Evolutionary conservation across 2,113 vertebrate species (phyloP), one percentile per base, ranked within the genome.

Genomic region (Xenopus laevis): DNA sequence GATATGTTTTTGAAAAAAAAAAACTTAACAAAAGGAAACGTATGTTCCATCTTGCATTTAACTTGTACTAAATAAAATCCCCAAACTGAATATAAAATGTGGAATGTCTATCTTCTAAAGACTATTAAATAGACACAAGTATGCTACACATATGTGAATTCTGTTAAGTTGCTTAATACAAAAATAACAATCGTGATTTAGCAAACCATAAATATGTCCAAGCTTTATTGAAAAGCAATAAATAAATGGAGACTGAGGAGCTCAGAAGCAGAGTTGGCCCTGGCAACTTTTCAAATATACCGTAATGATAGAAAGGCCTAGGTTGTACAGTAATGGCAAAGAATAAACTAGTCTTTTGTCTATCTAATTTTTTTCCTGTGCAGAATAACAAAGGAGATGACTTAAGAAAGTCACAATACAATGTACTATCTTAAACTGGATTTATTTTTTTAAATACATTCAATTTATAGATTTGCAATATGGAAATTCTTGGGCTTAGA

Each of bases 131-230:
- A 70, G 70, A 70, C 74, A 70, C 58, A 50, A 52, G 67, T 76
- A 70, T 76, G 74, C 59, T 70, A 33, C 74, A 76, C 74, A 76
- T 76, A 76, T 76, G 74, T 70, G 74, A 76, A 62, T 75, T 68
- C 65, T 75, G 73, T 75, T 75, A 75, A 61, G 74, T 76, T 76
- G 59, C 74, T 44, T 76, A 64, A 76, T 76, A 76, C 53, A 69
- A 76, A 76, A 76, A 76, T 70, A 76, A 76, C 74, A 76, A 76
- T 76, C 67, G n/a, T 70, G 74, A 70, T 76, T 76, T 76, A 70
- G 74, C 74, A 70, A 76, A 69, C 74, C 66, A 76, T 76, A 76
- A 76, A 76, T 70, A 76, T 76, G 74, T 76, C 74, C 23, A 70
- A 76, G 64, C 74, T 21, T 70, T 76, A 70, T 64, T 76, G 74